A percentile compares a stretch with the other conserved stretches of the same genome.
Conservation (phyloP, 2,113 vertebrate species). For the Bostrychus sinensis region DNA sequence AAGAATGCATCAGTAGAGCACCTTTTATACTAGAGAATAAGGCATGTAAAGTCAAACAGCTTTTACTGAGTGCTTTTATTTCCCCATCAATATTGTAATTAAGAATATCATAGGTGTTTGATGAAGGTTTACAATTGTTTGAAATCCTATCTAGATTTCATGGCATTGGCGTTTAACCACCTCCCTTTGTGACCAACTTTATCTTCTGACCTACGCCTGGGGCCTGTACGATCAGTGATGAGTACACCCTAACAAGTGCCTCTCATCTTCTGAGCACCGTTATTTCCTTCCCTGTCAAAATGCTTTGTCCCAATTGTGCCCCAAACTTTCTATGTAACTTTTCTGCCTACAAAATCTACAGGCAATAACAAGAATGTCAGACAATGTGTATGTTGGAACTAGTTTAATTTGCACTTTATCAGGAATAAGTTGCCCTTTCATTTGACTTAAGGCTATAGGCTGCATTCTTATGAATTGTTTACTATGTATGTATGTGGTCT, state of each 20-base stretch:
- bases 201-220: slow-evolving; percentile 21
- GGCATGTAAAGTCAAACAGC: slow-evolving; percentile 34
- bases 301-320: slow-evolving; percentile 34
- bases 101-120: background rate
- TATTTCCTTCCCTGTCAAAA: slow-evolving; percentile 54
- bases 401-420: slow-evolving; percentile 77
- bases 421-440: slow-evolving; percentile 43
- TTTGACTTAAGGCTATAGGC: slow-evolving; percentile 49
- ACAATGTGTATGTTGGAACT: slow-evolving; percentile 73
- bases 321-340: slow-evolving; percentile 40
- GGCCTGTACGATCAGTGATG: slow-evolving; percentile 56
- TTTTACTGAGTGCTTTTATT: slow-evolving; percentile 24
- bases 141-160: slow-evolving; percentile 24
- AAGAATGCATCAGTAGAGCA: slow-evolving; percentile 32
- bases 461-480: slow-evolving; percentile 33
- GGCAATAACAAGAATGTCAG: slow-evolving; percentile 76
- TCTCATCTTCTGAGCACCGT: slow-evolving; percentile 63
- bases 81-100: slow-evolving; percentile 17
- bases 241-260: slow-evolving; percentile 71
- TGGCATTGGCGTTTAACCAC: slow-evolving; percentile 44
- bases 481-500: slow-evolving; percentile 22
- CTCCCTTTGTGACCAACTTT: slow-evolving; percentile 22
- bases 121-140: slow-evolving; percentile 25
- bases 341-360: slow-evolving; percentile 57
- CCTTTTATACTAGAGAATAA: slow-evolving; percentile 24